Percentiles rank a stretch among this genome's conserved stretches.
phyloP scores from a whole-genome alignment of 2,113 vertebrate genomes.

The Chaetura pelagica region DNA sequence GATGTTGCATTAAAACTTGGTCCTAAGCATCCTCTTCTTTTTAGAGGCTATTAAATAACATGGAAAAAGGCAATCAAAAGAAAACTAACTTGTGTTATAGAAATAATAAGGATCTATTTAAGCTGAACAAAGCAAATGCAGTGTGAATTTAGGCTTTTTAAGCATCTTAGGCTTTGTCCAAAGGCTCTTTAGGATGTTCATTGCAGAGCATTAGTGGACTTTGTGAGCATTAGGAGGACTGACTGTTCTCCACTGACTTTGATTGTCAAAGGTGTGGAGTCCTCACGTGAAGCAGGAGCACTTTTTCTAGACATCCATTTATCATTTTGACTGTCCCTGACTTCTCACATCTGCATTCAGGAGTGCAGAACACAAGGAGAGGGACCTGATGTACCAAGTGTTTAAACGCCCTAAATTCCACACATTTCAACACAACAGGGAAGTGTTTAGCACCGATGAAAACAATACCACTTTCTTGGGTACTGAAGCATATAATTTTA shows the following conservation, averaged over 20 bases:
- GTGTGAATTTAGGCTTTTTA: background rate
- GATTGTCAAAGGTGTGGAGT: background rate
- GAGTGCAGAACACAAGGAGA: background rate
- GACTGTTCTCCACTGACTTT: background rate
- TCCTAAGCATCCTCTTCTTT: constrained; percentile 17
- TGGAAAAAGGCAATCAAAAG: background rate
- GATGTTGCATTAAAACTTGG: constrained; percentile 65
- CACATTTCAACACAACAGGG: background rate
- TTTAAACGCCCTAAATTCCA: background rate
- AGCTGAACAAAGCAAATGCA: background rate
- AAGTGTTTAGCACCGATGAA: background rate
- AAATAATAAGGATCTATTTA: background rate
- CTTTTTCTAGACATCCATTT: background rate
- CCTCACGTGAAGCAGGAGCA: background rate
- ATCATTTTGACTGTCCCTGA: background rate
- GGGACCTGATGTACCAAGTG: background rate
- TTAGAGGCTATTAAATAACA: background rate
- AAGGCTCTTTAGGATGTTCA: background rate
- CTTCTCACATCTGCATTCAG: background rate
- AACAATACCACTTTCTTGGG: fast-evolving
- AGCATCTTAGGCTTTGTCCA: background rate
- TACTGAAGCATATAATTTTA: background rate
- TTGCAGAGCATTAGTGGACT: background rate
- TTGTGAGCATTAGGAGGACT: background rate
- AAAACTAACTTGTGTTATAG: background rate